These are phyloP conservation scores for Coptotermes formosanus DNA, from an alignment of 1,140 invertebrate genomes.

Conservation along the genomic window DNA sequence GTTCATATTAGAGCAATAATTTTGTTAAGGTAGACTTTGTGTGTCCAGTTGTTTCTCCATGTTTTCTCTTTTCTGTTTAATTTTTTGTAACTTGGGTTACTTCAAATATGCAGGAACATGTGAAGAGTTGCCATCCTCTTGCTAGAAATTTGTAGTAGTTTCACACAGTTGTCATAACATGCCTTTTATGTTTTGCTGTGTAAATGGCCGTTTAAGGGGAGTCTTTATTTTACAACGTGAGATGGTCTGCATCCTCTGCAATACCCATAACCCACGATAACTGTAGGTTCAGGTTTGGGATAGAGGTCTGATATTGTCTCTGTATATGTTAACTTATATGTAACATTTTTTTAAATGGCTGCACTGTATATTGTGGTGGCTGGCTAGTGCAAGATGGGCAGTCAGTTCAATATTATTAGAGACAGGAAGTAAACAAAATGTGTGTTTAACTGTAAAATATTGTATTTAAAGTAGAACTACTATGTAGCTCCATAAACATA, in stretches of 20 bases:
- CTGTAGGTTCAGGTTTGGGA: background rate
- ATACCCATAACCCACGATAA: background rate
- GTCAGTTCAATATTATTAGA: slow-evolving; percentile 8
- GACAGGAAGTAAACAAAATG: slow-evolving; percentile 23
- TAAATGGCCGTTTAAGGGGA: background rate
- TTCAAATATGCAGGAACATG: background rate
- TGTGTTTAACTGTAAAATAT: slow-evolving; percentile 33
- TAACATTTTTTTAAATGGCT: slow-evolving; percentile 3
- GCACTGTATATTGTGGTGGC: slow-evolving; percentile 1
- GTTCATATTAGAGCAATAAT: background rate
- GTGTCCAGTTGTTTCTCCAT: background rate
- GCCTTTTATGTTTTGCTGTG: slow-evolving; percentile 3
- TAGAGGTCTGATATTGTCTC: slow-evolving; percentile 10
- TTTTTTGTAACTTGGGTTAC: background rate
- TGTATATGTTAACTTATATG: slow-evolving; percentile 17
- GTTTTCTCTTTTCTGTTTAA: background rate
- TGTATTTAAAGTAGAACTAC: slow-evolving; percentile 34
- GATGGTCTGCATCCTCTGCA: background rate
- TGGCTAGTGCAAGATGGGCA: background rate
- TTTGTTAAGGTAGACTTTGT: background rate
- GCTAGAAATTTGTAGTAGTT: background rate
- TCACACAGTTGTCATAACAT: background rate
- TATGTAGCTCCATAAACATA: slow-evolving; percentile 28
- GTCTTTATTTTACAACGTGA: background rate
- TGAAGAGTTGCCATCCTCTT: background rate